Percentiles rank a stretch among this genome's conserved stretches.
Conservation (phyloP, 2,113 vertebrate genomes). For the Cyanoliseus patagonus region DNA sequence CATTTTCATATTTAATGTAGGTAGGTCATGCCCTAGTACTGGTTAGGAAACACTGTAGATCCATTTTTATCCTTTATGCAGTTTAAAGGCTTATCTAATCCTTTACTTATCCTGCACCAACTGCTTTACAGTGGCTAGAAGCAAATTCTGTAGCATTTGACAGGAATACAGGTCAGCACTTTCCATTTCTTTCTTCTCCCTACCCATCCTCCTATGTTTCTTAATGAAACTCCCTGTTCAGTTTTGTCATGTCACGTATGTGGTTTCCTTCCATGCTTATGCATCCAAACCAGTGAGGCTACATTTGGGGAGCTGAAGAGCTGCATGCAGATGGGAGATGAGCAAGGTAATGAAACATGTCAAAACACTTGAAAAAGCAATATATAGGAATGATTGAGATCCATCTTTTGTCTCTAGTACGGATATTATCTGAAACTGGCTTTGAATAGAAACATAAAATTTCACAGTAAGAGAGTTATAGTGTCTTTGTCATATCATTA, state of each 20-base stretch:
- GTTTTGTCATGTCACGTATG: neutral
- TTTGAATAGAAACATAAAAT: constrained; percentile 13
- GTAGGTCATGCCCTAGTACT: neutral
- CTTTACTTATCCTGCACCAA: neutral
- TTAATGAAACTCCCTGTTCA: neutral
- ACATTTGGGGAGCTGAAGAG: neutral
- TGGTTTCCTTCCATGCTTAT: neutral
- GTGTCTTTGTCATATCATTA: neutral
- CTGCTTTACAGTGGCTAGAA: neutral
- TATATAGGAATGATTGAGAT: neutral
- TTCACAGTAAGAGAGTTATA: neutral
- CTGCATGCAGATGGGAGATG: neutral
- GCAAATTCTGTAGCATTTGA: neutral
- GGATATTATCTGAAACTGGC: neutral
- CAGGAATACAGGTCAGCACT: neutral
- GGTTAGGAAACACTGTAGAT: neutral
- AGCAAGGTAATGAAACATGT: neutral
- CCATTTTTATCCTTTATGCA: neutral
- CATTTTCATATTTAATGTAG: neutral
- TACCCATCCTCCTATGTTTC: neutral
- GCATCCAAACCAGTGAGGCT: neutral
- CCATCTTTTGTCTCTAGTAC: neutral
- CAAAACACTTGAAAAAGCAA: neutral
- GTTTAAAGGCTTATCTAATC: neutral
- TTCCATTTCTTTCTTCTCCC: neutral